Evolutionary conservation across 2,797 vertebrate species (phyloP).

Genomic region (Mormyrops attenuatus): DNA sequence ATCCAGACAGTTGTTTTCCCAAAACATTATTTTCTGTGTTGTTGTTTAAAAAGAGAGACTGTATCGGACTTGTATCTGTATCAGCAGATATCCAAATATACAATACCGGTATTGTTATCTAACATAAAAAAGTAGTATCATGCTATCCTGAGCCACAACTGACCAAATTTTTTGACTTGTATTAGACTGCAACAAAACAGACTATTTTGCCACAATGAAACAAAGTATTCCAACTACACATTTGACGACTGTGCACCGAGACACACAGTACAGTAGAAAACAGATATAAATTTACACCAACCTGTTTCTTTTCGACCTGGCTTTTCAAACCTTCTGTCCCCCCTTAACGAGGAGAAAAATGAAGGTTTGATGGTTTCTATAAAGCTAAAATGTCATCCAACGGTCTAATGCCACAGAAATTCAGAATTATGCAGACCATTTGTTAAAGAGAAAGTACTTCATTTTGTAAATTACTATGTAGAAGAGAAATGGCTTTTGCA

Average conservation of each 20-base stretch:
- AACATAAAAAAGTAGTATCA: neutral
- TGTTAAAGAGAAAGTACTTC: neutral
- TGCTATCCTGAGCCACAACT: neutral
- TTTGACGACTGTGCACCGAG: neutral
- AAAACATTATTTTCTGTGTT: neutral
- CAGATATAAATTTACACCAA: constrained; percentile 51
- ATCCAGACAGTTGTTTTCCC: neutral
- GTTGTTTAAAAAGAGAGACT: neutral
- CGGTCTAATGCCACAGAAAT: neutral
- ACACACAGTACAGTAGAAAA: neutral
- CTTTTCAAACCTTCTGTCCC: constrained; percentile 98
- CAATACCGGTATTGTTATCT: neutral
- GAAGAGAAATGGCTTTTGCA: neutral
- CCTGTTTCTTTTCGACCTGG: constrained; percentile 97
- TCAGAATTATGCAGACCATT: neutral
- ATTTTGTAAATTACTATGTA: neutral
- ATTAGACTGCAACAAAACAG: neutral
- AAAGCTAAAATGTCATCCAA: neutral
- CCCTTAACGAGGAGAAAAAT: constrained; percentile 60
- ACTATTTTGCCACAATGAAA: neutral
- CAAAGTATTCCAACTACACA: neutral
- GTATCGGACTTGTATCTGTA: neutral
- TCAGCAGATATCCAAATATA: neutral
- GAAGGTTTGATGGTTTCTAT: neutral
- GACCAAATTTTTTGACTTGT: neutral